Base-by-base conservation (phyloP, 1,140 invertebrate species). In the Trialeurodes vaporariorum region DNA sequence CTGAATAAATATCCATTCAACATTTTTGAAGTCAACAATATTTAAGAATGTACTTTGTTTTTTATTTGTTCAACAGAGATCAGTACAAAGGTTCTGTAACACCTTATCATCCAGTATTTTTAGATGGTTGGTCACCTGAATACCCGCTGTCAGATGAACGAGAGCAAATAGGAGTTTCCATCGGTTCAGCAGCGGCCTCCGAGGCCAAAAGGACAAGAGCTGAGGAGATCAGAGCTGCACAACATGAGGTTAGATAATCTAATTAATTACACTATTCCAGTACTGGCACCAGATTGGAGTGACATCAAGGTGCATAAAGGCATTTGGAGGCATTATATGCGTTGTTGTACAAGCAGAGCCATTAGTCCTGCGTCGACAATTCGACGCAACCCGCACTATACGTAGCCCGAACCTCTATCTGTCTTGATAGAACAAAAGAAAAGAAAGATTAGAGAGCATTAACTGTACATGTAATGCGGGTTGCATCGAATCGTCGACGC, bases 61-160 rank as follows among this genome's bases (percentile, higher is more conserved):
- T 66, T 40, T 9, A 5, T 11, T 49, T 63, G 59, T 69, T 69
- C 71, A 72, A 5, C 63, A 89, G 92, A 68, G 92, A 96, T 69
- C 90, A 95, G 77, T 96, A 92, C 91, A 93, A 90, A 80, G 87
- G 90, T 65, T 84, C 87, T 76, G 84, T 90, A 59, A 87, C 85
- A 0, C 86, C 88, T 0, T 98, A 97, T 77, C 89, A 94, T 76
- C 95, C 96, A 2, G 86, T 94, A 21, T 98, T 97, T 77, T 90
- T 93, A 83, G 93, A 97, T 79, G 94, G 94, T 1, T 97, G 93
- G 93, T 88, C 90, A 0, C 93, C 92, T 0, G 90, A 93, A 72
- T 92, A 90, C 76, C 86, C 89, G 59, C 86, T 92, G 17, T 83
- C 86, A 17, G 90, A 93, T 73, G 85, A 86, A 67, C 75, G 81